Percentiles rank a stretch among this genome's conserved stretches.
These are phyloP conservation scores for Leptinotarsa lineolata DNA, from an alignment of 1,140 invertebrate species.

Conservation along the genomic window DNA sequence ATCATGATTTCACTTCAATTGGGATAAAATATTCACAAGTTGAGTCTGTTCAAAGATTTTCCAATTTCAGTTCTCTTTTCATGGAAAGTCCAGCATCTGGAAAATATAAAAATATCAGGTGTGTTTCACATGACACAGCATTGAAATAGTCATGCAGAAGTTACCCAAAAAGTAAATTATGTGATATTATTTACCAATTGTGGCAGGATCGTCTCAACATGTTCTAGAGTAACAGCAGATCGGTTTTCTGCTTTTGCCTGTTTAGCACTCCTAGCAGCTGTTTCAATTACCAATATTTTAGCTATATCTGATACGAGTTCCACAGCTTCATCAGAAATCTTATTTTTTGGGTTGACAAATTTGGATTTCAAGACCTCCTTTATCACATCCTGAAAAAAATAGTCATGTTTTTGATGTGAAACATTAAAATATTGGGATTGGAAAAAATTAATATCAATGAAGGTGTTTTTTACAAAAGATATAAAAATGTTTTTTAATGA, in stretches of 20 bases:
- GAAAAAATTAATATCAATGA: too few relatives aligned
- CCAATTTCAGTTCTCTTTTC: neutral
- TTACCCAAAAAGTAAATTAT: too few relatives aligned
- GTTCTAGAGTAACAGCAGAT: slow-evolving; percentile 38
- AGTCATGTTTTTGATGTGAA: too few relatives aligned
- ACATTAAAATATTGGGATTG: too few relatives aligned
- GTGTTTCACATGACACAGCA: too few relatives aligned
- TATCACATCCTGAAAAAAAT: slow-evolving; percentile 47
- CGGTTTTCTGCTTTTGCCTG: slow-evolving; percentile 57
- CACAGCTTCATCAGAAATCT: slow-evolving; percentile 52
- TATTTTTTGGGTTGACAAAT: slow-evolving; percentile 53
- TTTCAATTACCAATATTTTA: slow-evolving; percentile 59
- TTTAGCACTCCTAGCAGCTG: slow-evolving; percentile 57
- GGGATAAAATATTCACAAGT: too few relatives aligned
- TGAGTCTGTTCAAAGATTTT: too few relatives aligned
- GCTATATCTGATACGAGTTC: slow-evolving; percentile 57
- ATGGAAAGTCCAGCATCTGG: slow-evolving; percentile 47
- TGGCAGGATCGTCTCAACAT: slow-evolving; percentile 45
- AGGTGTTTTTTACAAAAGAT: too few relatives aligned
- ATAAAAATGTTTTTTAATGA: too few relatives aligned
- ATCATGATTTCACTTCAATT: too few relatives aligned
- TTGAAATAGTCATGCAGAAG: too few relatives aligned
- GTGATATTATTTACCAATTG: slow-evolving; percentile 42
- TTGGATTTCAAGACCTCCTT: slow-evolving; percentile 52
- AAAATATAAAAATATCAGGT: slow-evolving; percentile 18